Conservation (phyloP, 2,888 invertebrate species). For the Drosophila rellima region DNA sequence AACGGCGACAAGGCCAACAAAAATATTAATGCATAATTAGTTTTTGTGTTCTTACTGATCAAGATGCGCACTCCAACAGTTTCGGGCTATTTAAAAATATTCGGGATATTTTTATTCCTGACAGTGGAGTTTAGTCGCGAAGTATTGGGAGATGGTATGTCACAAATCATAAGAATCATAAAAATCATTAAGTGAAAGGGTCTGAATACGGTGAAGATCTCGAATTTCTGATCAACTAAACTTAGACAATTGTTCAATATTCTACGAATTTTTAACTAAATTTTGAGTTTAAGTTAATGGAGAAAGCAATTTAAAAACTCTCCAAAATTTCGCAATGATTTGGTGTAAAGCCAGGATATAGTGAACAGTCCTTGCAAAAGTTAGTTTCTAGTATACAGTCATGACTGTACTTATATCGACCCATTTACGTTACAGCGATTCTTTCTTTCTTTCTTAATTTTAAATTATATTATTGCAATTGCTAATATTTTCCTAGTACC, state of each 20-base stretch:
- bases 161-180: not conserved
- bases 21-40: conserved; percentile 6
- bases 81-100: not conserved
- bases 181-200: not conserved
- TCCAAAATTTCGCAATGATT: not conserved
- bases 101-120: conserved; percentile 6
- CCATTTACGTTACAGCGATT: not conserved
- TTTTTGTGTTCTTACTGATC: not conserved
- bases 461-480: not conserved
- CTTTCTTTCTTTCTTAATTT: not conserved
- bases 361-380: not conserved
- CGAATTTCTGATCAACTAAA: not conserved
- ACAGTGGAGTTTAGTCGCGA: not conserved
- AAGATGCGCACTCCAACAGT: conserved; percentile 9
- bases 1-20: conserved; percentile 11
- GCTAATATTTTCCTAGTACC: no score
- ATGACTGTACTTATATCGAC: not conserved
- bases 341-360: not conserved
- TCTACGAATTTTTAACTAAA: not conserved
- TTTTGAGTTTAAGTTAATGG: not conserved
- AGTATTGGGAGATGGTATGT: conserved; percentile 17
- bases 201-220: not conserved
- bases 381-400: not conserved
- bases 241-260: not conserved
- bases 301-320: not conserved